Evolutionary conservation across 2,888 invertebrate genomes (phyloP).

Genomic region (Clivina fossor): DNA sequence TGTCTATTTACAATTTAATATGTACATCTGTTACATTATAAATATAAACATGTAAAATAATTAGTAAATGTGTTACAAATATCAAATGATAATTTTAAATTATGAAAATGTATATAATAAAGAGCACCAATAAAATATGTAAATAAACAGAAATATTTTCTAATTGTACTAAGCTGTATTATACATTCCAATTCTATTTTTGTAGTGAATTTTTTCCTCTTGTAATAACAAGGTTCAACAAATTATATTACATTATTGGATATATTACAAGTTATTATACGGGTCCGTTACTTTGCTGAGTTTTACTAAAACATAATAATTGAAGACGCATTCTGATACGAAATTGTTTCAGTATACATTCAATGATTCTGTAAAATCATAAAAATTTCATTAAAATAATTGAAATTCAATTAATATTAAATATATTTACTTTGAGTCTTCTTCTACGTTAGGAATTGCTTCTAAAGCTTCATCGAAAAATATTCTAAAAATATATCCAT

Average conservation of each 20-base stretch:
- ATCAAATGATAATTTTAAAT: background rate
- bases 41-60: conserved; percentile 29
- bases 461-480: conserved; percentile 82
- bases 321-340: conserved; percentile 70
- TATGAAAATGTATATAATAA: too few species aligned
- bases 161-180: conserved; percentile 21
- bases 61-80: conserved; percentile 18
- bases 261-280: conserved; percentile 14
- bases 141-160: too few species aligned
- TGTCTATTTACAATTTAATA: conserved; percentile 28
- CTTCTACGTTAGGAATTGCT: conserved; percentile 68
- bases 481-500: conserved; percentile 55
- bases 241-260: too few species aligned
- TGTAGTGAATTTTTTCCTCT: too few species aligned
- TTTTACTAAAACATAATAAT: conserved; percentile 59
- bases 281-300: conserved; percentile 27
- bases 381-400: too few species aligned
- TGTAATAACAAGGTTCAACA: too few species aligned
- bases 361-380: conserved; percentile 59
- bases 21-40: conserved; percentile 29
- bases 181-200: too few species aligned
- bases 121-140: conserved; percentile 19
- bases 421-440: conserved; percentile 48
- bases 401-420: too few species aligned
- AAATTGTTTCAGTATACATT: conserved; percentile 63